Evolutionary conservation across 2,888 invertebrate genomes (phyloP).

Genomic region (Orthosia gracilis): DNA sequence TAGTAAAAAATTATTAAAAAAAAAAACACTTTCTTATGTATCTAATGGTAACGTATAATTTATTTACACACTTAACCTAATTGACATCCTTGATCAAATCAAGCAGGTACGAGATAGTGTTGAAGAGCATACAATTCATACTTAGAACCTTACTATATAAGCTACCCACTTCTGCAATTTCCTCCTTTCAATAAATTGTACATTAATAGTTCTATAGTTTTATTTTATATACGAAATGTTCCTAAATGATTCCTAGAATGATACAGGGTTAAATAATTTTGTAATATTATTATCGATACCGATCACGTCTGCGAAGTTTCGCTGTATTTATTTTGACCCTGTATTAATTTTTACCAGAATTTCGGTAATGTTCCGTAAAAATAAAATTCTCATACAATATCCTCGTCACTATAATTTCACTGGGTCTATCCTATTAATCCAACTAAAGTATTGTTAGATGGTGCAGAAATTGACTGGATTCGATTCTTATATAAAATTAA

Average conservation of each 20-base stretch:
- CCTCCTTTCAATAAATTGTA: constrained; percentile 6
- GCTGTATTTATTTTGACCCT: no score
- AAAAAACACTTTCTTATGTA: constrained; percentile 16
- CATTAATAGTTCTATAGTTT: constrained; percentile 1
- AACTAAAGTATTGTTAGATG: neutral
- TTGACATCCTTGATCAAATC: constrained; percentile 51
- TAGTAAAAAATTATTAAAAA: constrained; percentile 8
- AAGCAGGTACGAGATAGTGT: constrained; percentile 61
- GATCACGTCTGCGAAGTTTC: no score
- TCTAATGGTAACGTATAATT: constrained; percentile 26
- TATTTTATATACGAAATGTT: neutral
- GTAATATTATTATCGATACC: neutral
- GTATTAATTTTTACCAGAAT: no score
- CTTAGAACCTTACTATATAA: neutral
- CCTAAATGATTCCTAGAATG: neutral
- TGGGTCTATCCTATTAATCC: neutral
- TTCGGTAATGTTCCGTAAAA: no score
- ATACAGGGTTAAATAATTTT: neutral
- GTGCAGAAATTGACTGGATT: neutral
- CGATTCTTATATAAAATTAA: neutral
- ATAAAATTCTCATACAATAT: neutral
- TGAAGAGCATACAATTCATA: constrained; percentile 13
- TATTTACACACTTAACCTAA: constrained; percentile 61
- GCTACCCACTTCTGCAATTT: neutral
- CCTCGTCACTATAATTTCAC: neutral